These are phyloP conservation scores for Eulemur coronatus DNA, from an alignment of 2,797 vertebrate species.

Conservation along the genomic window DNA sequence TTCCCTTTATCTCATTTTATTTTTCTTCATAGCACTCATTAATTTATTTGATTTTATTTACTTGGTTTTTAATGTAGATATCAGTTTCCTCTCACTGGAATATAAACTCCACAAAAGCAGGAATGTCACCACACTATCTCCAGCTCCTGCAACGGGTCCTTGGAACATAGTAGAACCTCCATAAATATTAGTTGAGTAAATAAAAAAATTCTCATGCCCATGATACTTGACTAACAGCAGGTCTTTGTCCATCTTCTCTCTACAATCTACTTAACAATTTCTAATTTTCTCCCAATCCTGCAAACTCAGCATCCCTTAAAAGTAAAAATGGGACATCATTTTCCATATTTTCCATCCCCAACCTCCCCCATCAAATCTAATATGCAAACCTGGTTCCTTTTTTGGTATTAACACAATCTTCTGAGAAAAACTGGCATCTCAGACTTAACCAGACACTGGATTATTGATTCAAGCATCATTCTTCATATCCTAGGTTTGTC, in stretches of 20 bases:
- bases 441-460: neutral
- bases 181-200: neutral
- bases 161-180: neutral
- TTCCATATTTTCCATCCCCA: too few species aligned
- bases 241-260: neutral
- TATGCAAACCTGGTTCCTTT: neutral
- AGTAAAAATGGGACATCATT: neutral
- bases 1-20: neutral
- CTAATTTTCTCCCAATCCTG: neutral
- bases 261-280: neutral
- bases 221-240: neutral
- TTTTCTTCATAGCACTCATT: neutral
- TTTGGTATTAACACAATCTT: neutral
- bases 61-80: neutral
- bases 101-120: neutral
- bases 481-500: neutral
- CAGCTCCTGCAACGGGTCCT: neutral
- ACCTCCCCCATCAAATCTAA: neutral
- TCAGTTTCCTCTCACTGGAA: neutral
- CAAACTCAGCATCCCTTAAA: neutral
- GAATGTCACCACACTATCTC: neutral
- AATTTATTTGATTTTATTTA: neutral
- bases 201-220: neutral
- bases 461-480: neutral
- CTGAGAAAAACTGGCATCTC: neutral